A percentile compares a stretch with the other conserved stretches of the same genome.
Evolutionary conservation across 1,140 invertebrate species (phyloP).

Genomic region (Druon quercuslanigerum): DNA sequence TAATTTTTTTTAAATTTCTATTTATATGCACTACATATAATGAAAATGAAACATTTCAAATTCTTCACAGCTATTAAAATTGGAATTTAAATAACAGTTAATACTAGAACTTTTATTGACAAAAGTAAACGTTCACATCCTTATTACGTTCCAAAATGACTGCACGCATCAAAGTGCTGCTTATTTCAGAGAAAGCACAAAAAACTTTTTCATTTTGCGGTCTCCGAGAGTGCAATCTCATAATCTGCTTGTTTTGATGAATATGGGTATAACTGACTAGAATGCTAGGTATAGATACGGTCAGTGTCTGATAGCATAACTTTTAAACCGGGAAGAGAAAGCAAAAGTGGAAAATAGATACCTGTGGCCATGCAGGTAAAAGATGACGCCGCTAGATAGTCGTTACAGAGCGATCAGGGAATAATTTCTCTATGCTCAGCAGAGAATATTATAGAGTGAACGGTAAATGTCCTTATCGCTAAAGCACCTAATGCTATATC

Average conservation of each 20-base stretch:
- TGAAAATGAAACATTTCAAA: too few species aligned
- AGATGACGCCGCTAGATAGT: constrained; percentile 7
- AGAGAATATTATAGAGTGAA: not conserved
- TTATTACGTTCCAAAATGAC: too few species aligned
- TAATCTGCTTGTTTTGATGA: not conserved
- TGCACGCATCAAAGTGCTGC: not conserved
- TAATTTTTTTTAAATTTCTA: too few species aligned
- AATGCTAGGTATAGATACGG: not conserved
- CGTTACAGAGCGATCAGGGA: not conserved
- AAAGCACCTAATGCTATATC: too few species aligned
- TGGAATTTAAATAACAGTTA: too few species aligned
- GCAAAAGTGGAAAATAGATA: constrained; percentile 21
- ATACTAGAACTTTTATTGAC: too few species aligned
- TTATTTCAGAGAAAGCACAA: not conserved
- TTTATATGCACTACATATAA: too few species aligned
- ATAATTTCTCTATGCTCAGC: not conserved
- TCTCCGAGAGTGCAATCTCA: not conserved
- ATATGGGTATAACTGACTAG: too few species aligned
- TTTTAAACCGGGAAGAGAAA: constrained; percentile 6
- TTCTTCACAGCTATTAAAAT: too few species aligned
- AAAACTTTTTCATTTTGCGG: not conserved
- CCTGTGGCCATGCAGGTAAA: constrained; percentile 22
- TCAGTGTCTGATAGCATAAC: constrained; percentile 8
- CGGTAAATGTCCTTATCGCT: not conserved
- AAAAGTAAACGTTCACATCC: too few species aligned